These are phyloP conservation scores for Danio albolineatus DNA, from an alignment of 2,797 vertebrate genomes.

Conservation along the genomic window DNA sequence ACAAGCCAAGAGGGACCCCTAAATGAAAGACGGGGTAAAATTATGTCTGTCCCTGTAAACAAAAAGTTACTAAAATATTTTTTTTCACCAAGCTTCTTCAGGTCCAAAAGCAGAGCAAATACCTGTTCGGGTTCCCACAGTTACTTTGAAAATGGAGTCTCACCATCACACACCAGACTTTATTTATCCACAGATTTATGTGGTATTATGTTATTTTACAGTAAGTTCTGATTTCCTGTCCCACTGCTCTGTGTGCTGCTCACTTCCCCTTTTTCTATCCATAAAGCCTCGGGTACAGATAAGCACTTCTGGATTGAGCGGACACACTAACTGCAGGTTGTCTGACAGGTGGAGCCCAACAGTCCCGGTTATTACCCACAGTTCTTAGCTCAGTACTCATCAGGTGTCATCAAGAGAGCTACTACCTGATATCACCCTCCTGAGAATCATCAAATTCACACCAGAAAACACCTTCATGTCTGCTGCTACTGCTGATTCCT, in stretches of 20 bases:
- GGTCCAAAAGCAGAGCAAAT: not conserved
- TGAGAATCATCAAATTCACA: slow-evolving; percentile 16
- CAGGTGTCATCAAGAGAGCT: slow-evolving; percentile 24
- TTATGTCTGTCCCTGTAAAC: not conserved
- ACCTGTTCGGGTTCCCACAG: not conserved
- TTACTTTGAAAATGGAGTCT: not conserved
- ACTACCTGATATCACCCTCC: slow-evolving; percentile 28
- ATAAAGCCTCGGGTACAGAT: not conserved
- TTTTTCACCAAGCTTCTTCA: not conserved
- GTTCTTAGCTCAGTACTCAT: slow-evolving; percentile 34
- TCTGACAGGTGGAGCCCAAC: slow-evolving; percentile 24
- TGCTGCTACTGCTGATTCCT: not conserved
- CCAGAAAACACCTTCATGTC: slow-evolving; percentile 15
- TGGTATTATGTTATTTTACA: not conserved
- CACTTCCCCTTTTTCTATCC: slow-evolving; percentile 10
- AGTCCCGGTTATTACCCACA: slow-evolving; percentile 25
- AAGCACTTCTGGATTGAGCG: not conserved
- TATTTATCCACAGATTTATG: not conserved
- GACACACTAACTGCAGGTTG: slow-evolving; percentile 38
- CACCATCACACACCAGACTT: not conserved
- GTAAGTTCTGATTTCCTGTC: not conserved
- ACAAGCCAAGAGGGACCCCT: no score
- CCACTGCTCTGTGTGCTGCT: not conserved
- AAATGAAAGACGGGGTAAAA: not conserved
- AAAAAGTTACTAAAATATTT: no score